Evolutionary conservation across 2,888 invertebrate species (phyloP).

Genomic region (Leucophora obtusa): DNA sequence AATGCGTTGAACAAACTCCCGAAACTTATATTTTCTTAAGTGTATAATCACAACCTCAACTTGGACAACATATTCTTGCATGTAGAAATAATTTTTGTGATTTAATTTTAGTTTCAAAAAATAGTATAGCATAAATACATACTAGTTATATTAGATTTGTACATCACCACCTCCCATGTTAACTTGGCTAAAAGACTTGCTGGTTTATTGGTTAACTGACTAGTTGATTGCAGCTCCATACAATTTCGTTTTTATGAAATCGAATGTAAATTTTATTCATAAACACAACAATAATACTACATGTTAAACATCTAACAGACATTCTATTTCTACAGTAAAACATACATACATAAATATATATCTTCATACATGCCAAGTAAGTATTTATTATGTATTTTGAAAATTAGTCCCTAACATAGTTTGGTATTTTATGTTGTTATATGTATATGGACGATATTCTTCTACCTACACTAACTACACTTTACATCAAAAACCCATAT

Average conservation of each 20-base stretch:
- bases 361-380: neutral
- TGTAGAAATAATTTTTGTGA: neutral
- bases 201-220: neutral
- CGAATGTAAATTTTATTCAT: constrained; percentile 57
- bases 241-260: constrained; percentile 6
- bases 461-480: neutral
- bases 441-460: neutral
- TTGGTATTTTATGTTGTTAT: neutral
- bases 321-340: neutral
- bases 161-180: neutral
- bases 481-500: neutral
- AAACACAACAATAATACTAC: constrained; percentile 39
- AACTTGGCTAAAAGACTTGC: neutral
- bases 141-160: neutral
- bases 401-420: constrained; percentile 5
- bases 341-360: neutral
- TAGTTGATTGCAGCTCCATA: neutral
- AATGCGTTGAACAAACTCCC: no score
- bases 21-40: no score
- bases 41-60: neutral
- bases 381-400: neutral
- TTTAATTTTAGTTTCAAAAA: neutral
- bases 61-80: neutral
- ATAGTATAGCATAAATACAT: neutral
- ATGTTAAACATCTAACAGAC: constrained; percentile 15